Percentiles rank a stretch among this genome's conserved stretches.
phyloP scores from a whole-genome alignment of 2,888 invertebrate genomes.

The Dryobota labecula region DNA sequence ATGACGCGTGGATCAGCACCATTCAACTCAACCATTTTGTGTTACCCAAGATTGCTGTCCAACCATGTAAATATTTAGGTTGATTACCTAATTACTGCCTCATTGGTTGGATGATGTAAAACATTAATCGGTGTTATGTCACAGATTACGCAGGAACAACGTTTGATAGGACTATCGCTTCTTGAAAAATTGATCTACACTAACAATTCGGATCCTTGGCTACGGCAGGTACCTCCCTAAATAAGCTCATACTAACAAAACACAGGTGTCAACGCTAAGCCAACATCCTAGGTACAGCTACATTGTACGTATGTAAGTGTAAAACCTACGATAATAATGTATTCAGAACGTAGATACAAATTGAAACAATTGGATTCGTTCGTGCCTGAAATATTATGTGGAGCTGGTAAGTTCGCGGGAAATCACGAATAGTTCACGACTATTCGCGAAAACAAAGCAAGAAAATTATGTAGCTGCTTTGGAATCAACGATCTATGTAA shows the following conservation, averaged over 20 bases:
- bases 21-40: no score
- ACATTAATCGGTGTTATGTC: neutral
- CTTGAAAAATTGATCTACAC: neutral
- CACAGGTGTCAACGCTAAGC: conserved; percentile 35
- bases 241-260: conserved; percentile 42
- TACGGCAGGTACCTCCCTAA: neutral
- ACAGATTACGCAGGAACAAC: neutral
- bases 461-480: conserved; percentile 36
- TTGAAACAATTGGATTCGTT: conserved; percentile 68
- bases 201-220: neutral
- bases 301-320: neutral
- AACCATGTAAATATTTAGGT: neutral
- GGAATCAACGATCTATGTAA: conserved; percentile 15
- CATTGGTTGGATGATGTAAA: neutral
- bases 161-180: neutral
- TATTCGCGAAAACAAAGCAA: conserved; percentile 25
- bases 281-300: conserved; percentile 3
- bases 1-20: no score
- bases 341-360: conserved; percentile 66
- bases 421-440: conserved; percentile 19
- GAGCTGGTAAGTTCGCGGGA: conserved; percentile 49
- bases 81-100: neutral
- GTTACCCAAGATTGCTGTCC: neutral
- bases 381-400: conserved; percentile 64
- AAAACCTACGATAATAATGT: conserved; percentile 65